Evolutionary conservation across 2,113 vertebrate species (phyloP), one percentile per base, ranked within the genome.

Genomic region (Callopanchax toddi): DNA sequence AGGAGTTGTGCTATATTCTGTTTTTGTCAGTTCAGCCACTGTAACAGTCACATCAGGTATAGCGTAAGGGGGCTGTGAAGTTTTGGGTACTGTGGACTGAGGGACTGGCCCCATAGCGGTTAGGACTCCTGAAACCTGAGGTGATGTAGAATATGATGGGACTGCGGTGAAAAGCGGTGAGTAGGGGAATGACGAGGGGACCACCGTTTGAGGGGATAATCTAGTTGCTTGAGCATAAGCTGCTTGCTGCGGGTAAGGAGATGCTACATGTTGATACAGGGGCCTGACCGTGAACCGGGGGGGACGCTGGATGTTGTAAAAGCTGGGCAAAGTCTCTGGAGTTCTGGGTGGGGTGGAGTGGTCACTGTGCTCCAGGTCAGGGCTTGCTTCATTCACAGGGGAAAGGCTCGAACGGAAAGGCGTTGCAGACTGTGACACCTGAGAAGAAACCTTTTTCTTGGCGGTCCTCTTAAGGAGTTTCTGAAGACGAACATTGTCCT

Each of bases 351-450:
- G 86, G 3, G 87, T 86, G 25, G 86, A n/a, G 7, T 65, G 79
- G 43, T 94, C 93, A 9, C 87, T 90, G 55, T 62, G 67, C 57
- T 98, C 97, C 0, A 93, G 84, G 77, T 98, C 95, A 0, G 94
- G 79, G 75, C 95, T 96, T 44, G 94, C 96, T 83, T 99, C 97
- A 0, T 93, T 96, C 46, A 98, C 97, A 0, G 97, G 97, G 1
- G 97, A 99, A 39, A 99, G 93, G 70, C 90, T 95, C 56, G 94
- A 87, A 11, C 94, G 94, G 77, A 95, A 97, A 18, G 84, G 83
- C 6, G 71, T 74, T 0, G 87, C 55, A 0, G 78, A 15, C 58
- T 93, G 91, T 2, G 64, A 53, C 5, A 76, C 51, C 56, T 90
- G 88, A 51, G 76, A 23, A 0, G 79, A 6, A 0, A 76, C 58